A percentile compares a stretch with the other conserved stretches of the same genome.
Conservation (phyloP, 1,140 invertebrate species). For the Coelopa frigida region DNA sequence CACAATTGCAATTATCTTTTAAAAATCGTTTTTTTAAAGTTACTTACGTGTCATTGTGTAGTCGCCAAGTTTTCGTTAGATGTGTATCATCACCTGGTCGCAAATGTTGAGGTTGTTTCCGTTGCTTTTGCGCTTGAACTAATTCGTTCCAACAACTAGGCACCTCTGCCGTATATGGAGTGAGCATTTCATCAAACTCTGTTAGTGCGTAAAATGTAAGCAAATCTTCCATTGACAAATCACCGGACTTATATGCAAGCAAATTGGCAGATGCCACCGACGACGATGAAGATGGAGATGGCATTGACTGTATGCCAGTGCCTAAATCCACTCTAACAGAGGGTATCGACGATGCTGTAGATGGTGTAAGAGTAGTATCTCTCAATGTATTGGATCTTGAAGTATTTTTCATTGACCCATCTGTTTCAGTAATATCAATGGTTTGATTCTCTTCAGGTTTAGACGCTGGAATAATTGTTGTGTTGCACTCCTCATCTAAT, state of each 20-base stretch:
- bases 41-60: conserved; percentile 71
- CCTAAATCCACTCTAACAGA: conserved; percentile 12
- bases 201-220: conserved; percentile 56
- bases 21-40: neutral
- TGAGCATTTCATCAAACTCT: conserved; percentile 50
- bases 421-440: conserved; percentile 28
- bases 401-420: conserved; percentile 11
- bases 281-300: conserved; percentile 14
- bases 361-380: conserved; percentile 9
- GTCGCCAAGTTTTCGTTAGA: conserved; percentile 73
- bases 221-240: conserved; percentile 51
- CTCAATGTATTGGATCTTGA: conserved; percentile 3
- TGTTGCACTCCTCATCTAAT: conserved; percentile 51
- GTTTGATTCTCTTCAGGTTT: neutral
- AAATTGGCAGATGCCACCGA: conserved; percentile 32
- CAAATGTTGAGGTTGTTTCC: conserved; percentile 70
- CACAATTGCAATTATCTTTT: conserved; percentile 9
- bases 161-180: conserved; percentile 75
- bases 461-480: conserved; percentile 14
- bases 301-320: conserved; percentile 4
- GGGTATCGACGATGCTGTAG: neutral
- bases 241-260: conserved; percentile 51
- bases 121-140: conserved; percentile 80
- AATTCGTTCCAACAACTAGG: conserved; percentile 88
- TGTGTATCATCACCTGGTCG: conserved; percentile 70